Percentiles rank a stretch among this genome's conserved stretches.
Conservation (phyloP, 2,113 vertebrate genomes). For the Gallinago undulata region DNA sequence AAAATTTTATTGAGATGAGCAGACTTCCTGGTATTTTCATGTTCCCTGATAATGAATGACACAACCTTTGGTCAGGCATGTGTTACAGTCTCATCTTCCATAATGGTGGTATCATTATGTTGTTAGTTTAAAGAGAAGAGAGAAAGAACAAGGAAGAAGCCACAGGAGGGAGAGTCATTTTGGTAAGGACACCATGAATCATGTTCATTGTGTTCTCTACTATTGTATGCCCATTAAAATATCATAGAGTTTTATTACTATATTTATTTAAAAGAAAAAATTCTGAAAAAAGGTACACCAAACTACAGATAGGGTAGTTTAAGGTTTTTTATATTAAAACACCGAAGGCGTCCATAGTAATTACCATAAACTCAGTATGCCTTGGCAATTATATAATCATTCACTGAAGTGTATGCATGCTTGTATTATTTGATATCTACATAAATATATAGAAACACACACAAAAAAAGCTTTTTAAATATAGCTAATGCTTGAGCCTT, state of each 20-base stretch:
- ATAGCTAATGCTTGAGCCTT: background rate
- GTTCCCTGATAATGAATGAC: background rate
- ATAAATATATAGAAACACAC: background rate
- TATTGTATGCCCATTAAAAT: background rate
- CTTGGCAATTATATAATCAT: background rate
- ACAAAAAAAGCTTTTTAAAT: background rate
- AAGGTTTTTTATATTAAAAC: background rate
- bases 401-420: background rate
- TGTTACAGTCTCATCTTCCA: background rate
- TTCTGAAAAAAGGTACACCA: background rate
- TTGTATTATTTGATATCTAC: background rate
- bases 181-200: background rate
- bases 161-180: background rate
- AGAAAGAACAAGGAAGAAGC: background rate
- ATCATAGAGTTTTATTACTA: background rate
- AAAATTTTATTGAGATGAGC: background rate
- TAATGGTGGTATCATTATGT: background rate
- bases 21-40: background rate
- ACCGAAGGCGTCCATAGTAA: background rate
- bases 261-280: background rate
- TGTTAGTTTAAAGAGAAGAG: background rate
- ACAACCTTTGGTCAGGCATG: background rate
- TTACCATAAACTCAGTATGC: background rate
- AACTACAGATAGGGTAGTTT: background rate
- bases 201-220: rapidly evolving